Percentiles rank a stretch among this genome's conserved stretches.
These are phyloP conservation scores for Caenorhabditis macrosperma DNA, from an alignment of 2,888 invertebrate genomes.

Conservation along the genomic window DNA sequence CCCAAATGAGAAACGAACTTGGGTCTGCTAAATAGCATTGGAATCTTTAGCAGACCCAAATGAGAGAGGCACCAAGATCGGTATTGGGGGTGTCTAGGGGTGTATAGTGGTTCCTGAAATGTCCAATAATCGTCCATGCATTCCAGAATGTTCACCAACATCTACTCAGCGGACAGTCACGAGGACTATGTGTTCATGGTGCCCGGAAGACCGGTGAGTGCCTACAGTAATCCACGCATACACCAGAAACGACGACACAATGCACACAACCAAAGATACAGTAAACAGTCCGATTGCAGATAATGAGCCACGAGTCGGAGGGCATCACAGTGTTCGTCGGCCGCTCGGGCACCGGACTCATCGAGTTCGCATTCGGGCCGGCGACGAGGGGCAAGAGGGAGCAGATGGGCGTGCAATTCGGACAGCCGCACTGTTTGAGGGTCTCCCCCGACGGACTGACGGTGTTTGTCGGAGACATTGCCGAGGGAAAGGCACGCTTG, in stretches of 20 bases:
- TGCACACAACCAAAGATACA: too few relatives aligned
- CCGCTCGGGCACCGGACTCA: conserved; percentile 64
- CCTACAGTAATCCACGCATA: too few relatives aligned
- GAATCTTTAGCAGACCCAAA: too few relatives aligned
- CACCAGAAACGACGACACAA: too few relatives aligned
- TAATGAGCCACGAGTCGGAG: conserved; percentile 41
- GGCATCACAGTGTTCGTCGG: conserved; percentile 64
- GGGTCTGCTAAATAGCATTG: too few relatives aligned
- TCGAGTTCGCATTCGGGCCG: conserved; percentile 67
- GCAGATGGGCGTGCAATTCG: conserved; percentile 81
- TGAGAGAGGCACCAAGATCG: too few relatives aligned
- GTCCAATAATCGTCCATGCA: neutral
- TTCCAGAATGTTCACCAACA: conserved; percentile 67
- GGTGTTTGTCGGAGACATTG: conserved; percentile 88
- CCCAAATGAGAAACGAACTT: too few relatives aligned
- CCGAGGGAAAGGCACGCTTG: conserved; percentile 83
- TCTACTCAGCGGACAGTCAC: conserved; percentile 64
- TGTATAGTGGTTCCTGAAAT: too few relatives aligned
- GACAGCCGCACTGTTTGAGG: conserved; percentile 88
- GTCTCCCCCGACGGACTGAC: conserved; percentile 84
- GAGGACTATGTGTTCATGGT: conserved; percentile 71
- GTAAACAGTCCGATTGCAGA: too few relatives aligned
- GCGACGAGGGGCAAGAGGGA: conserved; percentile 32
- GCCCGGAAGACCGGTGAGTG: conserved; percentile 62
- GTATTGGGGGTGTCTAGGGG: too few relatives aligned